Percentiles rank a stretch among this genome's conserved stretches.
phyloP scores from a whole-genome alignment of 2,888 invertebrate genomes.

The Tubulanus polymorphus region DNA sequence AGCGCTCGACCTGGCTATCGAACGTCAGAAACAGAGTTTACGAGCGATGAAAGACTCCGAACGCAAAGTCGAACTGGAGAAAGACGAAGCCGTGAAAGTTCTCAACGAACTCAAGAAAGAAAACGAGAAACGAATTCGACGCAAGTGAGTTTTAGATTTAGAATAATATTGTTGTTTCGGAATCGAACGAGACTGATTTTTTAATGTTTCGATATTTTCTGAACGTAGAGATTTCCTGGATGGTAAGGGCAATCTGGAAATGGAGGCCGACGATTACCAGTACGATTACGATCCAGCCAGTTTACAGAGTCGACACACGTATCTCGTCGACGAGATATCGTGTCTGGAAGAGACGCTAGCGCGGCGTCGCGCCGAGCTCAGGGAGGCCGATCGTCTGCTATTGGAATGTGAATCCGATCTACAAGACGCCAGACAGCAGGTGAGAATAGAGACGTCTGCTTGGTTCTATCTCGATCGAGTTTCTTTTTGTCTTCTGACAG shows the following conservation, averaged over 20 bases:
- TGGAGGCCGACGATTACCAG: slow-evolving; percentile 27
- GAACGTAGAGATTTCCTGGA: slow-evolving; percentile 15
- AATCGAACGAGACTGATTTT: background rate
- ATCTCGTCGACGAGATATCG: slow-evolving; percentile 37
- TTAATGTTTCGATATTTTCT: background rate
- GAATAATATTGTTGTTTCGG: background rate
- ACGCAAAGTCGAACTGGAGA: slow-evolving; percentile 27
- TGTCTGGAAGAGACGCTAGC: slow-evolving; percentile 45
- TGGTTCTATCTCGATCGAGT: too few species aligned
- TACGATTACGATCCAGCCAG: slow-evolving; percentile 31
- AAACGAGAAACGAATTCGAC: background rate
- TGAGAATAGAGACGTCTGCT: slow-evolving; percentile 12
- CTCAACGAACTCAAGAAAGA: slow-evolving; percentile 25
- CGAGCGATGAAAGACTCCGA: slow-evolving; percentile 37
- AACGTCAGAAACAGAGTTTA: slow-evolving; percentile 41
- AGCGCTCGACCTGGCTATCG: slow-evolving; percentile 48
- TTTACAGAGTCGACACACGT: slow-evolving; percentile 26
- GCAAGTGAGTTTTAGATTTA: background rate
- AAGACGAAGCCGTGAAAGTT: slow-evolving; percentile 31
- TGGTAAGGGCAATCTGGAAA: slow-evolving; percentile 6
- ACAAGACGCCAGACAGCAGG: slow-evolving; percentile 39
- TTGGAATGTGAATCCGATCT: slow-evolving; percentile 39
- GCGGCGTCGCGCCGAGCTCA: slow-evolving; percentile 40
- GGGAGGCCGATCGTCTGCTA: slow-evolving; percentile 40
- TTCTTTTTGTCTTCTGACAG: too few species aligned